phyloP scores from a whole-genome alignment of 1,140 invertebrate genomes.

The Eueides isabella region DNA sequence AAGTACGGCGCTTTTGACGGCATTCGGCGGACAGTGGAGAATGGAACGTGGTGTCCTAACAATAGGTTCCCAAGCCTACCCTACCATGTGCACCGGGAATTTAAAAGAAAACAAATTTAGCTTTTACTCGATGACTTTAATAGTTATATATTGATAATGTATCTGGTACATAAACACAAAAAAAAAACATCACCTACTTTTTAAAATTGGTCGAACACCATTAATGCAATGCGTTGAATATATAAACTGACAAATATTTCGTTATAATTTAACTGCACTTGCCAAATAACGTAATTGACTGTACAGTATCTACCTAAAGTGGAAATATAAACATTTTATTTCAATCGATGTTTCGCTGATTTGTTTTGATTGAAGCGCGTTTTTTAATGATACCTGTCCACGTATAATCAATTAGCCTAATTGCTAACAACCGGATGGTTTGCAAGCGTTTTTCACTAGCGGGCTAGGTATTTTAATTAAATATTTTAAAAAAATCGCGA shows the following conservation, averaged over 20 bases:
- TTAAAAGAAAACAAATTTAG: too few relatives aligned
- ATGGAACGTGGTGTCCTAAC: too few relatives aligned
- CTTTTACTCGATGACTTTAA: too few relatives aligned
- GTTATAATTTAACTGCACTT: conserved; percentile 2
- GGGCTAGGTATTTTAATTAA: conserved; percentile 8
- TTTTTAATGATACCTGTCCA: conserved; percentile 10
- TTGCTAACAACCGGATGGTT: conserved; percentile 8
- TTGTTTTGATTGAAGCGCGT: conserved; percentile 11
- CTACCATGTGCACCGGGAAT: too few relatives aligned
- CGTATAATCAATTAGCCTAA: conserved; percentile 13
- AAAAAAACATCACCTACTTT: neutral
- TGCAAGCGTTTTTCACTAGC: neutral
- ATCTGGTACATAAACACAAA: neutral
- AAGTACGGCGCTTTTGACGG: too few relatives aligned
- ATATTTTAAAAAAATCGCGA: conserved; percentile 5
- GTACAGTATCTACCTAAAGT: neutral
- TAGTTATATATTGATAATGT: too few relatives aligned
- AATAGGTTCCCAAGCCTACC: too few relatives aligned
- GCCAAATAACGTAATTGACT: conserved; percentile 2
- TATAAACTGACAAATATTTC: neutral
- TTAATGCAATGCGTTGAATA: neutral
- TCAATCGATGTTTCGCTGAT: neutral
- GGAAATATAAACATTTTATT: conserved; percentile 3
- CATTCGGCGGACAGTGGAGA: too few relatives aligned
- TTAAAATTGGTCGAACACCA: neutral